Evolutionary conservation across 2,113 vertebrate genomes (phyloP), one percentile per base, ranked within the genome.

Genomic region (Elgaria multicarinata): DNA sequence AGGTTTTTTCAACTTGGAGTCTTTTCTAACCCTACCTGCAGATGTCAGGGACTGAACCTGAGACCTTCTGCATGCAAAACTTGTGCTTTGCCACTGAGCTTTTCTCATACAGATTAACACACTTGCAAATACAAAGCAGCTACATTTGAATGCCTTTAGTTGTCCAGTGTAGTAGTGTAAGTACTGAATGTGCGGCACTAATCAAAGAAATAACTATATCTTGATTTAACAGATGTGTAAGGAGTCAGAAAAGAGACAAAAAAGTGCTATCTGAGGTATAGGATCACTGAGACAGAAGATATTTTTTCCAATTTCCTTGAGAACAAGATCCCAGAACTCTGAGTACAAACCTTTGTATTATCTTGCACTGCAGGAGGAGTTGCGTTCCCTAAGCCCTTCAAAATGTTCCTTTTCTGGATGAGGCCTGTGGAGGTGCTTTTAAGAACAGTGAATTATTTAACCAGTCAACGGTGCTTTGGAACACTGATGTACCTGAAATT

Each of bases 401-500:
- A 39, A 53, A 31, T 39, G n/a, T 22, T 75, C 50, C n/a, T 71
- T 31, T 85, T 22, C 31, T 39, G 50, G 50, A 55, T 53, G n/a
- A 75, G 81, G 26, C 24, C 28, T 83, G 26, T 33, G 62, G 64
- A 75, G 69, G 50, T 86, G 46, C 69, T 85, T 85, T 85, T 85
- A 85, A 74, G 71, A 74, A 33, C 28, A 36, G 69, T 85, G 46
- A 55, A 74, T 85, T 74, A 85, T 85, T 85, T 58, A 85, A 85
- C 55, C 66, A 24, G 66, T 50, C 44, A 55, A 50, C 46, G 36
- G 26, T 72, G 66, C 50, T 85, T 85, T 55, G 33, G 53, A 85
- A 85, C 53, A 55, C 12, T 55, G 46, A 26, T 53, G n/a, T 58
- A 58, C 50, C 71, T 86, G n/a, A 6, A 83, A 83, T 67, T 83